phyloP scores from a whole-genome alignment of 2,888 invertebrate genomes.

The Rhagium mordax region DNA sequence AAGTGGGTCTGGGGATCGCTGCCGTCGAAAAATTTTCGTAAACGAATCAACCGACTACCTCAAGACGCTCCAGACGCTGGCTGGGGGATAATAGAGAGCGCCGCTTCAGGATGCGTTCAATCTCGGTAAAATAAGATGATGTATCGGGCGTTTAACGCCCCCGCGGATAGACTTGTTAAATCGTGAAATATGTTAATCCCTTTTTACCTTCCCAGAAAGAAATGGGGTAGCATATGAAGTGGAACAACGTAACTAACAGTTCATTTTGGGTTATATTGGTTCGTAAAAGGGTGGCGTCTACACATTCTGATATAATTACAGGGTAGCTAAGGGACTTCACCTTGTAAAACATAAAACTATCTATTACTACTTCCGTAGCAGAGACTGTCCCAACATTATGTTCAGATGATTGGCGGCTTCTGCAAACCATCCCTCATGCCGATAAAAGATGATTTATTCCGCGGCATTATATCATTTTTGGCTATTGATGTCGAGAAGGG shows the following conservation, averaged over 20 bases:
- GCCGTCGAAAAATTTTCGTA: not conserved
- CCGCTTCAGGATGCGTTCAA: not conserved
- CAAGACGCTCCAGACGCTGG: not conserved
- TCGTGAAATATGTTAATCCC: not conserved
- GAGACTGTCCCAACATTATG: no score
- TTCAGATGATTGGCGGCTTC: not conserved
- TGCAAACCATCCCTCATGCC: not conserved
- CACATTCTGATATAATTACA: no score
- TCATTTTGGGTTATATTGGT: no score
- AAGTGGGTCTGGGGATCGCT: not conserved
- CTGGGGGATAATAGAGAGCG: not conserved
- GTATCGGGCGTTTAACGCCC: not conserved
- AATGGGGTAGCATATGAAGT: not conserved
- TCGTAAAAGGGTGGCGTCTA: no score
- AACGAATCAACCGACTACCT: not conserved
- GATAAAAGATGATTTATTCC: not conserved
- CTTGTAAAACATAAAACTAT: no score
- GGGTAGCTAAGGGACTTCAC: no score
- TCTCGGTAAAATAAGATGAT: not conserved
- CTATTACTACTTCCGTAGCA: no score
- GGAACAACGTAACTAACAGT: not conserved
- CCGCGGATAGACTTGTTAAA: not conserved
- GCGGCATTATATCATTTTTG: not conserved
- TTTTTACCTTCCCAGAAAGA: not conserved
- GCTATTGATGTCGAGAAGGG: not conserved